Percentiles rank a stretch among this genome's conserved stretches.
Evolutionary conservation across 2,888 invertebrate species (phyloP).

Genomic region (Ectemnius lituratus): DNA sequence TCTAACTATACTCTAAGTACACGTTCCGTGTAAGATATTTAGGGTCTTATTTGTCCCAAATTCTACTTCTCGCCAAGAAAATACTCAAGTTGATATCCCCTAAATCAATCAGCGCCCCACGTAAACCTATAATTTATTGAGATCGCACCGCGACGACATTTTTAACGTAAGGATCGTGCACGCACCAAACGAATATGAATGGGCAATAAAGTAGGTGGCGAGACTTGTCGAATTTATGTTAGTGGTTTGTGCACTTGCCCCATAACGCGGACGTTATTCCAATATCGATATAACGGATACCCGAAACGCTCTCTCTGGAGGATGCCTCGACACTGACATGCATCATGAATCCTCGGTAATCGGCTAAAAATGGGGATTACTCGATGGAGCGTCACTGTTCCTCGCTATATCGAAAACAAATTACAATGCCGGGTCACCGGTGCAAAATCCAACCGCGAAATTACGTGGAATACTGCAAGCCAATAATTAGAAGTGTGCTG

Average conservation of each 20-base stretch:
- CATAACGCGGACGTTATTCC: background rate
- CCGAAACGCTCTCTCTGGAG: background rate
- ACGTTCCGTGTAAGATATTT: too few species aligned
- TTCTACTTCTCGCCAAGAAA: too few species aligned
- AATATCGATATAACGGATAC: background rate
- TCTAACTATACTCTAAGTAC: too few species aligned
- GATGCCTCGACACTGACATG: background rate
- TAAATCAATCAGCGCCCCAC: background rate
- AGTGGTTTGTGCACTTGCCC: background rate
- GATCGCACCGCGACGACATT: background rate
- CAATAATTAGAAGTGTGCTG: background rate
- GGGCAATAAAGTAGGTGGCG: background rate
- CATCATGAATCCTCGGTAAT: background rate
- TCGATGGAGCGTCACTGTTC: background rate
- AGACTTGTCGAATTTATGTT: background rate
- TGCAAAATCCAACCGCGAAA: background rate
- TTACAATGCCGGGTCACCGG: background rate
- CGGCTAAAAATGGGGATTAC: background rate
- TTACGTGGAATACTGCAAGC: background rate
- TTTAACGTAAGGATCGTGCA: background rate
- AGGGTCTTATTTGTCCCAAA: too few species aligned
- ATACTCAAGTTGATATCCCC: too few species aligned
- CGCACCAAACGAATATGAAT: conserved; percentile 2
- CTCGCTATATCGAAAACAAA: background rate
- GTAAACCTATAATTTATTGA: background rate